phyloP scores from a whole-genome alignment of 2,888 invertebrate genomes.

The Automeris io region DNA sequence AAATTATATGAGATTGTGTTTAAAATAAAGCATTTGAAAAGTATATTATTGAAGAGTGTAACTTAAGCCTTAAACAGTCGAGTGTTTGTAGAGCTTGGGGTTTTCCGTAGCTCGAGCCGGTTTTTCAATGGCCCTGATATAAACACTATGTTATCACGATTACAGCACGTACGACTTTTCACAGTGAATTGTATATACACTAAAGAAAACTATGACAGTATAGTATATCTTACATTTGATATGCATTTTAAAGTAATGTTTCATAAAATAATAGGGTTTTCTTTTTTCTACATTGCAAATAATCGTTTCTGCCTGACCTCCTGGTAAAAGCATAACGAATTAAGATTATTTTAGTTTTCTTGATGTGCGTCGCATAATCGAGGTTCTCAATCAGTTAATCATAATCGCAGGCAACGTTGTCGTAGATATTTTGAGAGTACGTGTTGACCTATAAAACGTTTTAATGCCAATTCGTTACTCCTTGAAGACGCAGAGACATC shows the following conservation, averaged over 20 bases:
- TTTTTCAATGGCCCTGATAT: conserved; percentile 29
- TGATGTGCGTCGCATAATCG: too few species aligned
- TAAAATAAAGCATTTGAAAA: too few species aligned
- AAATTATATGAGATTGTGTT: too few species aligned
- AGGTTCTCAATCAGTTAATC: background rate
- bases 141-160: conserved; percentile 6
- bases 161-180: conserved; percentile 5
- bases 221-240: too few species aligned
- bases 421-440: background rate
- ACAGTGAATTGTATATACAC: background rate
- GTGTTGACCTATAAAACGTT: background rate
- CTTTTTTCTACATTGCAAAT: too few species aligned
- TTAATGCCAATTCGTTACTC: background rate
- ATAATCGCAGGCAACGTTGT: background rate
- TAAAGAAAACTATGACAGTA: too few species aligned
- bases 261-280: too few species aligned
- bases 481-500: background rate
- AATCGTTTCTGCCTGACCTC: too few species aligned
- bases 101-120: conserved; percentile 43
- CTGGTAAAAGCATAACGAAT: too few species aligned
- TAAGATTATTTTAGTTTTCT: too few species aligned
- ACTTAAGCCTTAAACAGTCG: background rate
- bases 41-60: too few species aligned
- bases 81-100: conserved; percentile 27
- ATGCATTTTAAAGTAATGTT: too few species aligned